Base-by-base conservation (phyloP, 2,797 vertebrate genomes). In the Acanthiza pusilla region DNA sequence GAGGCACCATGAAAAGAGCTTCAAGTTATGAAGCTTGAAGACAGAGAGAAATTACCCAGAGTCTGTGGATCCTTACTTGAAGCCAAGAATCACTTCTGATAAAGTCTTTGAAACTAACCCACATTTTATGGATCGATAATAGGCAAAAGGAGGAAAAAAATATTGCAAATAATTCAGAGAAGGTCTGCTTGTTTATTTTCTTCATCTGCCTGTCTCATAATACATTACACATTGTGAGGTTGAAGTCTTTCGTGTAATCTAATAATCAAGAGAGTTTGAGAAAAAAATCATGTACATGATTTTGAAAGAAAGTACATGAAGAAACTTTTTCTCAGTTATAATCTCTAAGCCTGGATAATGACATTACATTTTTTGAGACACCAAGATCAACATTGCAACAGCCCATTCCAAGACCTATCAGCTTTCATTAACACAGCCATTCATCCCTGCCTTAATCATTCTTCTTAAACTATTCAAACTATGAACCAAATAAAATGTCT, bases 361-460 rank as follows among this genome's bases (percentile, higher is more conserved):
- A 43, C 54, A 91, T 89, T 89, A 88, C 16, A 34, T 77, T 89
- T 67, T 92, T 80, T 67, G 76, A 94, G 75, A 73, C 43, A 55
- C 55, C 19, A 2, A 93, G 50, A 93, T 77, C 86, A 83, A n/a
- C 72, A 2, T 13, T 94, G 62, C 84, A 83, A 75, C 67, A 94
- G 63, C 70, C 70, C 25, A 40, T 94, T 96, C 79, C 76, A 76
- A 73, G 76, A 78, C 57, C 79, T 84, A 96, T 94, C 94, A 93
- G 38, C 48, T 94, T 94, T 79, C 94, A 82, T 90, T 93, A 94
- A 70, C 74, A 54, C 42, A 86, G 34, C 2, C 29, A 91, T 96
- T 95, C 77, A 90, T 93, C 63, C 83, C 48, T 67, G 34, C 74
- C 82, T 77, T 92, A 89, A 94, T 96, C 79, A 90, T 91, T 88